Conservation (phyloP, 2,113 vertebrate genomes). For the Amazona guildingii region DNA sequence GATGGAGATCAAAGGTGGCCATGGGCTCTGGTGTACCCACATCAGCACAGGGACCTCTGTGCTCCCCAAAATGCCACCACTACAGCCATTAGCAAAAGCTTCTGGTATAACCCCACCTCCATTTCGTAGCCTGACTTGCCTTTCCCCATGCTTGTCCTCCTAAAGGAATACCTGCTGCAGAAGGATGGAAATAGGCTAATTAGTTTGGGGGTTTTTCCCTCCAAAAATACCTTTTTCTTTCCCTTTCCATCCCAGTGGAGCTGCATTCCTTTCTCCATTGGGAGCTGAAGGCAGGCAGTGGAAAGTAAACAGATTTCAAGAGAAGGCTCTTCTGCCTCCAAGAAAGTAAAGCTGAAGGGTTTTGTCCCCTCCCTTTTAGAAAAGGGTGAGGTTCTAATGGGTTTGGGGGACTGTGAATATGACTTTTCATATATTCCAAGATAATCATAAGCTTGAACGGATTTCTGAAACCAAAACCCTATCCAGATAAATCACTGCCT, state of each 20-base stretch:
- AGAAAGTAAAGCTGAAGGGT: neutral
- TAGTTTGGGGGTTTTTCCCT: neutral
- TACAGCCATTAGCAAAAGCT: neutral
- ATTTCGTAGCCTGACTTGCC: neutral
- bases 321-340: neutral
- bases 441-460: conserved; percentile 35
- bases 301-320: neutral
- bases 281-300: neutral
- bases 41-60: neutral
- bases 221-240: neutral
- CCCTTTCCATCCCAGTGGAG: neutral
- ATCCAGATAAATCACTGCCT: conserved; percentile 1
- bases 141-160: neutral
- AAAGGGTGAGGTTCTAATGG: neutral
- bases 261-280: neutral
- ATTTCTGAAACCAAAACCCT: conserved; percentile 9
- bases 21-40: neutral
- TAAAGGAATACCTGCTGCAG: neutral
- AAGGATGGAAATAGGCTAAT: neutral
- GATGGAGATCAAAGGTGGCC: neutral
- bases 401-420: neutral
- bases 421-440: neutral
- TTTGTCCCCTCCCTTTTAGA: neutral
- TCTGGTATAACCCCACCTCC: neutral
- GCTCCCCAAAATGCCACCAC: neutral